Conservation (phyloP, 2,113 vertebrate genomes). For the Psittacara wagleri region DNA sequence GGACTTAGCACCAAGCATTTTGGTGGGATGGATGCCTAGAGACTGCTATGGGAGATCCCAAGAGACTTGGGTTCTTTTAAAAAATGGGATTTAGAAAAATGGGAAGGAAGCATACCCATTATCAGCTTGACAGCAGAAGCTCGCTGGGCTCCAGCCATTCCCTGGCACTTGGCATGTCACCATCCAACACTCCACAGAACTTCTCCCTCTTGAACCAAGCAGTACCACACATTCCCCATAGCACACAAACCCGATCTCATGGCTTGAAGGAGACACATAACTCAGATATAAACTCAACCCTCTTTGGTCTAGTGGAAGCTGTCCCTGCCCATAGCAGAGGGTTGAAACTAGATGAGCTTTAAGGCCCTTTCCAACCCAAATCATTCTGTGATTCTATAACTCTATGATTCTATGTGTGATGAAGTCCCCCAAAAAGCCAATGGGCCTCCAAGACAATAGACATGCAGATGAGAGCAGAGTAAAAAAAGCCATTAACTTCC, state of each 20-base stretch:
- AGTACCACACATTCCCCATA: accelerated
- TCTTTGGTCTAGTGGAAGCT: neutral
- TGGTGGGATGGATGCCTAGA: neutral
- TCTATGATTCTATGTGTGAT: neutral
- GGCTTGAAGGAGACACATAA: accelerated
- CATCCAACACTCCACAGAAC: neutral
- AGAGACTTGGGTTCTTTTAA: neutral
- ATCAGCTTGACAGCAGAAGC: neutral
- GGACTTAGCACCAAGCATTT: neutral
- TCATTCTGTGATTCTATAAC: neutral
- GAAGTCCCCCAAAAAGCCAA: neutral
- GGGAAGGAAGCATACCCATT: neutral
- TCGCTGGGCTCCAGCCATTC: neutral
- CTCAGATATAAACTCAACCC: neutral
- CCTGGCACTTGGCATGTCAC: neutral
- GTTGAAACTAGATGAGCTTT: neutral
- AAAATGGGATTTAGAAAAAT: neutral
- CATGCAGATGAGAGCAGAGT: neutral
- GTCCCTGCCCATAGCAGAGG: neutral
- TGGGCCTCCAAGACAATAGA: neutral
- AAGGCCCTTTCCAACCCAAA: neutral
- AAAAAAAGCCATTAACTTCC: neutral
- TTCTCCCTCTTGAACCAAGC: neutral
- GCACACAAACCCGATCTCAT: accelerated
- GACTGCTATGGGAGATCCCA: neutral